Evolutionary conservation across 1,140 invertebrate species (phyloP), one percentile per base, ranked within the genome.

Genomic region (Brachionus rotundiformis): DNA sequence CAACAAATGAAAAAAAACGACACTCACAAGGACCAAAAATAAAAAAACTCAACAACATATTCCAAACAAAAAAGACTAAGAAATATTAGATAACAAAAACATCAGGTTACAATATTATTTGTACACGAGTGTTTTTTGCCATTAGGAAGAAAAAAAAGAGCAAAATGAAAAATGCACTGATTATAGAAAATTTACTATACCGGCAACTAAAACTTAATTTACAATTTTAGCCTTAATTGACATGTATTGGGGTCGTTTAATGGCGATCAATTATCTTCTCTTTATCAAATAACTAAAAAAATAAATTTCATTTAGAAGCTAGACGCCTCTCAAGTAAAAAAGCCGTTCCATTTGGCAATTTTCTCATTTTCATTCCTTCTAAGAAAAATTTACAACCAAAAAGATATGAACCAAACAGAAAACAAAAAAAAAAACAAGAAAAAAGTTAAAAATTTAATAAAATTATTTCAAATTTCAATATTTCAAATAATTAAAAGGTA

Each of bases 141-240:
- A 63, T 11, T 11, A 63, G 59, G 11, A 63, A 68, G 13, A 31
- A 68, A 68, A 33, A 33, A 68, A n/a, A 68, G 36, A 31, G 10
- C 1, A 25, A 7, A 31, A 31, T 31, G 39, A 73, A 73, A 73
- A 73, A 73, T 73, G 68, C 68, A 73, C 68, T 73, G 33, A 41
- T 73, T 41, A 71, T 71, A 73, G 41, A 73, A 73, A 25, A 31
- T 73, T 44, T 44, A 73, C 63, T 68, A 73, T 44, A 73, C 68
- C 68, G 68, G 68, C 68, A 73, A 73, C 68, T 73, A 73, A 73
- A 73, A 73, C 68, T 44, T 73, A 44, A 44, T 73, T 73, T 73
- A 73, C 68, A 73, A 73, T 73, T 73, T 73, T 73, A 31, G 29
- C 25, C 68, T 41, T 68, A 73, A 44, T 31, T 31, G 31, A 65